phyloP scores from a whole-genome alignment of 2,888 invertebrate genomes.

The Cephalotes varians region DNA sequence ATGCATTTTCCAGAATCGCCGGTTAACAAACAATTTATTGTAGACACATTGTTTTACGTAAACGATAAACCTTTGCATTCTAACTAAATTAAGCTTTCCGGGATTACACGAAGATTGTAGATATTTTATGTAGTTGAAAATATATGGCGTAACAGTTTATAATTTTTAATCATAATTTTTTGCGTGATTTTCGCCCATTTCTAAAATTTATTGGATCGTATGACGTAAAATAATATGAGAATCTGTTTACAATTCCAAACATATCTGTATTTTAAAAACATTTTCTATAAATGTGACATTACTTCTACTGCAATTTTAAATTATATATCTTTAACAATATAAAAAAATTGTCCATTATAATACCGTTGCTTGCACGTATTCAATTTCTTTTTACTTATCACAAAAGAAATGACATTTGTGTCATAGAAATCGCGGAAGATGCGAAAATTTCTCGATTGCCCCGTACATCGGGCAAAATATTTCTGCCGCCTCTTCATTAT shows the following conservation, averaged over 20 bases:
- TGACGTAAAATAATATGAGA: background rate
- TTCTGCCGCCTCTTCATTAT: conserved; percentile 41
- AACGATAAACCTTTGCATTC: conserved; percentile 39
- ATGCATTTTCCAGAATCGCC: conserved; percentile 51
- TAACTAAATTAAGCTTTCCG: conserved; percentile 36
- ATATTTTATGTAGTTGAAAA: conserved; percentile 20
- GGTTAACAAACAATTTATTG: conserved; percentile 52
- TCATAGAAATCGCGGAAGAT: background rate
- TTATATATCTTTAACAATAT: background rate
- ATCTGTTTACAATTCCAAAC: background rate
- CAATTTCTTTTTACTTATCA: background rate
- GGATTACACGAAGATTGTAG: conserved; percentile 10
- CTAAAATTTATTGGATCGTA: background rate
- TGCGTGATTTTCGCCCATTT: background rate
- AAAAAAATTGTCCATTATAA: too few relatives aligned
- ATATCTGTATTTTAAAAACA: background rate
- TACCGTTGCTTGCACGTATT: background rate
- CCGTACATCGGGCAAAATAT: conserved; percentile 23
- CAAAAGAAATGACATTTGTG: background rate
- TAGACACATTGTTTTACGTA: conserved; percentile 44
- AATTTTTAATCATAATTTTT: background rate
- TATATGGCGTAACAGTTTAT: background rate
- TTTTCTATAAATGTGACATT: background rate
- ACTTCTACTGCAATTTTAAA: background rate
- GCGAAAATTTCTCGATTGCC: conserved; percentile 6